Evolutionary conservation across 1,140 invertebrate species (phyloP), one percentile per base, ranked within the genome.

Genomic region (Megathymus violae): DNA sequence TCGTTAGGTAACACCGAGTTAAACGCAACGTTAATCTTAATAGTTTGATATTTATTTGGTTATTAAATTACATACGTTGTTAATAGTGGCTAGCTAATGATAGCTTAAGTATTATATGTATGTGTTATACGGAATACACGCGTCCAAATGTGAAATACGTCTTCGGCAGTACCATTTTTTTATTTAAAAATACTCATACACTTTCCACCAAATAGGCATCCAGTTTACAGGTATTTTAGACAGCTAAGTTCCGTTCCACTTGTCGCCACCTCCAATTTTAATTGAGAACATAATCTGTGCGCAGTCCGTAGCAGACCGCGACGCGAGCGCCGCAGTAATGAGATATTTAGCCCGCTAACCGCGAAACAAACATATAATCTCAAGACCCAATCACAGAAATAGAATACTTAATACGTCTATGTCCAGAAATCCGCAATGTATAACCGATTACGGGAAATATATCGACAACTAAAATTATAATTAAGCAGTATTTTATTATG

Each of bases 261-360:
- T 58, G 52, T 58, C 52, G 31, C 41, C 41, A 27, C 52, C 52
- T 58, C 54, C 27, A 58, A 46, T 58, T 46, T 58, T 58, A 58
- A 58, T 58, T 46, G 41, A 46, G 27, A 58, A 58, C 16, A 46
- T 58, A 58, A 58, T 46, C 41, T 46, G 54, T 13, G 27, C 54
- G 46, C 13, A 58, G 41, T 46, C 31, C 3, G 27, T 40, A 56
- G 19, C 40, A 56, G 52, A 56, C 52, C 52, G 43, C 52, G 52
- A 56, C 52, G 52, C 19, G 7, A 54, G 38, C 27, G 52, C 14
- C 38, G 51, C 43, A 44, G 52, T 56, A 56, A 56, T n/a, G 14
- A 31, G 52, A 56, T 34, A 56, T 25, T 27, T n/a, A n/a, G 19
- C 19, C 13, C 51, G 40, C 25, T 17, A 56, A 56, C 52, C 52